These are phyloP conservation scores for Phaedon cochleariae DNA, from an alignment of 2,888 invertebrate species.

Conservation along the genomic window DNA sequence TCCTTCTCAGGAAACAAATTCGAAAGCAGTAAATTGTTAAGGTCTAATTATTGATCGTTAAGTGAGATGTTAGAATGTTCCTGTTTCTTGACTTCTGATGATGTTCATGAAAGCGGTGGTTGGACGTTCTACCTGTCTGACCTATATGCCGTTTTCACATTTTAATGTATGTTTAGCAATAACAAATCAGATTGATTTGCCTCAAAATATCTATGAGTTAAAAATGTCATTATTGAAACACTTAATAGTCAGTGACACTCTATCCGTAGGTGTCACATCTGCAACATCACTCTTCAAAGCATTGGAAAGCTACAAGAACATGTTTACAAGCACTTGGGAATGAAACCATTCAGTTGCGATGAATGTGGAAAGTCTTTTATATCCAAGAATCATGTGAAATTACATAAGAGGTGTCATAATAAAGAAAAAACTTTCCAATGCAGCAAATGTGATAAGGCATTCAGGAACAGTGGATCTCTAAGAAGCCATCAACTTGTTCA, in stretches of 20 bases:
- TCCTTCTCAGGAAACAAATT: too few relatives aligned
- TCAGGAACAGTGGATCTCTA: slow-evolving; percentile 48
- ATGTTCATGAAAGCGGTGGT: too few relatives aligned
- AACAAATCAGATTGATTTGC: too few relatives aligned
- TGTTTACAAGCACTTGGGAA: slow-evolving; percentile 49
- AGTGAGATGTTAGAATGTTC: too few relatives aligned
- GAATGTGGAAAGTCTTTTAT: slow-evolving; percentile 49
- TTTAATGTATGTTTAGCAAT: too few relatives aligned
- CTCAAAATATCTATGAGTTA: too few relatives aligned
- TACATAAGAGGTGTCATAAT: slow-evolving; percentile 50
- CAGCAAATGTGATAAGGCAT: slow-evolving; percentile 49
- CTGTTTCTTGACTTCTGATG: too few relatives aligned
- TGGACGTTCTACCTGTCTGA: too few relatives aligned
- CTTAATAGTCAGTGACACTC: background rate
- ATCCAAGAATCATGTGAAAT: slow-evolving; percentile 48
- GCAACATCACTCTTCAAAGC: slow-evolving; percentile 49
- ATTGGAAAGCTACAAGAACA: slow-evolving; percentile 50
- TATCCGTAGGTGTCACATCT: slow-evolving; percentile 46
- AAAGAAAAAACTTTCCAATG: slow-evolving; percentile 48
- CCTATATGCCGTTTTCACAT: too few relatives aligned
- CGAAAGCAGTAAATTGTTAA: too few relatives aligned
- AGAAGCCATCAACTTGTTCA: slow-evolving; percentile 48
- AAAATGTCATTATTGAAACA: too few relatives aligned
- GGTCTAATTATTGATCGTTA: too few relatives aligned
- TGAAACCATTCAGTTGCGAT: slow-evolving; percentile 51